Evolutionary conservation across 2,113 vertebrate species (phyloP), one percentile per base, ranked within the genome.

Genomic region (Eubucco bourcierii): DNA sequence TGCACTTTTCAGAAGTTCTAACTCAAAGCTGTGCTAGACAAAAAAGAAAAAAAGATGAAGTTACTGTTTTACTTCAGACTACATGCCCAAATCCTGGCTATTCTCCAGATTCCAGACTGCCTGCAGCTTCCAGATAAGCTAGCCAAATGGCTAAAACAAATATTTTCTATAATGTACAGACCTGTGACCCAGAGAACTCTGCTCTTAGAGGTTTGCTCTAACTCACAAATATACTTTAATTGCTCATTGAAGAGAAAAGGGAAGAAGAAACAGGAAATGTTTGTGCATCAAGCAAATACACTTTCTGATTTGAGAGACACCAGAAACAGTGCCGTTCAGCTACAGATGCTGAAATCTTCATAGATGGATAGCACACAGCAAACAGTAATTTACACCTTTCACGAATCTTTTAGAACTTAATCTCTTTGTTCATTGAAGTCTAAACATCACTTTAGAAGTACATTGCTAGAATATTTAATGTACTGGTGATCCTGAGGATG

Each of bases 81-180:
- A 68, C 80, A 89, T 44, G 31, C 39, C 52, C 78, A 92, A 74
- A 63, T 18, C 29, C 37, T 76, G 34, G n/a, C 31, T 66, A 8
- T 46, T 47, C 71, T 95, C 56, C 78, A 93, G 65, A 44, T 23
- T 56, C 34, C 10, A 6, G 21, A 8, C 37, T 76, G 67, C 29
- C 79, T 94, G 50, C 37, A 71, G 31, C 24, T 90, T 80, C 71
- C 64, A 93, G 64, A 94, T 90, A 94, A 94, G 39, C 15, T 55
- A 12, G 11, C 23, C 78, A 55, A 47, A 46, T 19, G 8, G 46
- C 53, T 60, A 21, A 23, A 52, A 70, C 10, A 70, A 76, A 44
- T 44, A 33, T 4, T 58, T 55, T 53, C 47, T 68, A 23, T 27
- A 41, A 7, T 3, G 2, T 29, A 67, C 10, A 52, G 60, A 77